phyloP scores from a whole-genome alignment of 2,113 vertebrate genomes.

The Erinaceus europaeus region DNA sequence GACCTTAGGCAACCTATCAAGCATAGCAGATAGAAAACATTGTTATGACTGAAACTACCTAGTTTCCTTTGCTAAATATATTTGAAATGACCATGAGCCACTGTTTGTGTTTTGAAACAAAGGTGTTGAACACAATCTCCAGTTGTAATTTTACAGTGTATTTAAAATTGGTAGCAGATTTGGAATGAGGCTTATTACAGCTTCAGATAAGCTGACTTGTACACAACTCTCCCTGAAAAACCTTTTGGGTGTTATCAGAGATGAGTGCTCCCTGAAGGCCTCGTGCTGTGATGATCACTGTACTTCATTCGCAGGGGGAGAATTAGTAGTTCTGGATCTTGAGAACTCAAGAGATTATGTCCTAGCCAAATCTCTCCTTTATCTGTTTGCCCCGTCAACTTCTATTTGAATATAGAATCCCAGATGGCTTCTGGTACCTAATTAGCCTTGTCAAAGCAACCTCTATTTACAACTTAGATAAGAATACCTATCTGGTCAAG shows the following conservation, averaged over 20 bases:
- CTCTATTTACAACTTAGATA: neutral
- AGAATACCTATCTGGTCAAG: neutral
- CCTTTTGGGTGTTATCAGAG: neutral
- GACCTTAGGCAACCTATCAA: neutral
- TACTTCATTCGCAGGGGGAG: neutral
- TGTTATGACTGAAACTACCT: neutral
- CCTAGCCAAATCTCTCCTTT: conserved; percentile 12
- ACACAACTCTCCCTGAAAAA: conserved; percentile 32
- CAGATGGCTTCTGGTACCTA: neutral
- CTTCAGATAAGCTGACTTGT: conserved; percentile 59
- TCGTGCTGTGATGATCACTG: neutral
- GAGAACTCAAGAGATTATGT: conserved; percentile 26
- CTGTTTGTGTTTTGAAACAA: conserved; percentile 12
- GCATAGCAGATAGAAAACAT: neutral
- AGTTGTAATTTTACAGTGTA: conserved; percentile 56
- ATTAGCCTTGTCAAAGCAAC: neutral
- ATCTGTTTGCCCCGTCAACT: conserved; percentile 27
- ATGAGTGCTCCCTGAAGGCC: neutral
- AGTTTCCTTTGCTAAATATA: neutral
- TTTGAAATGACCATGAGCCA: conserved; percentile 18
- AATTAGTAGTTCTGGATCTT: conserved; percentile 39
- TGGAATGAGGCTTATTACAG: conserved; percentile 58
- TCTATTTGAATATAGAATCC: conserved; percentile 18
- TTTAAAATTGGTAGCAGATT: conserved; percentile 62
- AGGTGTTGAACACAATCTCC: conserved; percentile 21